Evolutionary conservation across 2,113 vertebrate genomes (phyloP).

Genomic region (Pheucticus melanocephalus): DNA sequence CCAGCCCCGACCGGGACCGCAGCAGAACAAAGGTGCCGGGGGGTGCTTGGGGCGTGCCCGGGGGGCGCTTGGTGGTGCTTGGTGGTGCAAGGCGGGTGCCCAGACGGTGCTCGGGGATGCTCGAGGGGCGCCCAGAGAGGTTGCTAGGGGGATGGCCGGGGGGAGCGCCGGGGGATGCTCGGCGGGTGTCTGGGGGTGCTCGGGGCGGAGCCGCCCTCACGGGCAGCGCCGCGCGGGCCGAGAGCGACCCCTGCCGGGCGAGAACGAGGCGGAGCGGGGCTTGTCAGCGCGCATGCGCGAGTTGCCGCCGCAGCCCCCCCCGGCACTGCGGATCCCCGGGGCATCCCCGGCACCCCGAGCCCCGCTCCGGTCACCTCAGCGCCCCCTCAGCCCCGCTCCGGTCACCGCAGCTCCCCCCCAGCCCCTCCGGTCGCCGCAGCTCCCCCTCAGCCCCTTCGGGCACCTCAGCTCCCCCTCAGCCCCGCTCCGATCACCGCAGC

Average conservation of each 20-base stretch:
- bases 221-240: not conserved
- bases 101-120: not conserved
- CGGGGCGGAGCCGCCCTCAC: not conserved
- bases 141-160: not conserved
- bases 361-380: not conserved
- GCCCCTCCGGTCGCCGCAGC: not conserved
- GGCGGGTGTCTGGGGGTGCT: not conserved
- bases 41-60: not conserved
- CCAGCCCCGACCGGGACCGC: not conserved
- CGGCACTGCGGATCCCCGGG: not conserved
- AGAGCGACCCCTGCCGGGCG: not conserved
- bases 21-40: not conserved
- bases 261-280: not conserved
- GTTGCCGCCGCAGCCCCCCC: not conserved
- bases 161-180: not conserved
- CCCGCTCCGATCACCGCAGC: not conserved
- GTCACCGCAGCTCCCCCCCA: not conserved
- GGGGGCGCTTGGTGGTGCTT: not conserved
- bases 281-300: not conserved
- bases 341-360: not conserved
- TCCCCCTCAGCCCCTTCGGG: not conserved
- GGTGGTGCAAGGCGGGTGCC: no score
- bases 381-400: not conserved
- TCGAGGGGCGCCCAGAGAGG: no score
- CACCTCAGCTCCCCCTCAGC: not conserved